Base-by-base conservation (phyloP, 2,888 invertebrate species). In the Caenorhabditis uteleia region DNA sequence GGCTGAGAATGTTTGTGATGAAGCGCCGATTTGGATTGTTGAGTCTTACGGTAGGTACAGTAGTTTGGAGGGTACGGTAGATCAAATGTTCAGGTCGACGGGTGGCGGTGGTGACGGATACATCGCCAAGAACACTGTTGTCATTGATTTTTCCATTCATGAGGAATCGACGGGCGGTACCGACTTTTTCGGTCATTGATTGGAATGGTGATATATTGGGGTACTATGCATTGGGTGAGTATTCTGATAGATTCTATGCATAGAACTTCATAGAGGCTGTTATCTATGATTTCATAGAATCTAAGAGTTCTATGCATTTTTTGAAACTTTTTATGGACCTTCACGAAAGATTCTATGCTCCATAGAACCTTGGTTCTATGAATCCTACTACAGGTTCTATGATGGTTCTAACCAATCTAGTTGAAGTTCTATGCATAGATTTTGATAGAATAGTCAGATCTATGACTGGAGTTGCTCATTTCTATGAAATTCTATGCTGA, bases 1-100 rank as follows among this genome's bases (percentile, higher is more conserved):
- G 77, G 66, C 74, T 12, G 76, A 78, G 45, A 53, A 60, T 12
- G 69, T 71, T 31, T 79, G 79, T 39, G 54, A 67, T 34, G 62
- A 68, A 25, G 36, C 71, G 1, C 71, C 71, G 5, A 59, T 72
- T 6, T 72, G 72, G 72, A 62, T 72, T 7, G 47, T 72, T 12
- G 72, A 72, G 44, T 65, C 67, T 8, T 72, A 72, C 36, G 72
- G 71, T 57, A 51, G 36, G 7, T 12, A 7, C 21, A 12, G 12
- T 27, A 10, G 14, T 49, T 4, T 34, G 27, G 12, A 33, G 12
- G 3, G 3, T n/a, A 14, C 6, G 10, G 21, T 27, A 3, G 12
- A 14, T 29, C 23, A n/a, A 45, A 38, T 39, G 7, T 31, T 31
- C 53, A 61, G 64, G 69, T 34, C 61, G 68, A n/a, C 44, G 70